phyloP scores from a whole-genome alignment of 2,797 vertebrate species.

The Crax fasciolata region DNA sequence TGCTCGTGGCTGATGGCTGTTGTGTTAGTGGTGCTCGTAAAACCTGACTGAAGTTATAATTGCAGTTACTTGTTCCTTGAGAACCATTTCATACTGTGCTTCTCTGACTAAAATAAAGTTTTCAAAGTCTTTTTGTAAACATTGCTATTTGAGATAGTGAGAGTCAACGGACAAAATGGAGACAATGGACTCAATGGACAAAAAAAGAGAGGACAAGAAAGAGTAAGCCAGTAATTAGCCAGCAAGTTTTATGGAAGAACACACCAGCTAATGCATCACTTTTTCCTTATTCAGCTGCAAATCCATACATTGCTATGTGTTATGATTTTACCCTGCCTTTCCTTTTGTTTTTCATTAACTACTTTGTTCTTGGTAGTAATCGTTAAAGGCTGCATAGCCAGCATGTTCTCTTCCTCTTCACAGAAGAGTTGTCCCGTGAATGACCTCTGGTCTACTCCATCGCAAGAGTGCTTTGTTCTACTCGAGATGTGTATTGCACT shows the following conservation, averaged over 20 bases:
- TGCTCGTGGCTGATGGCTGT: not conserved
- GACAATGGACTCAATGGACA: not conserved
- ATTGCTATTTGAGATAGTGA: not conserved
- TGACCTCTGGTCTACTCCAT: not conserved
- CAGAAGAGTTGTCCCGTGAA: not conserved
- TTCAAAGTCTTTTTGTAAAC: not conserved
- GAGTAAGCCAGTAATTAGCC: not conserved
- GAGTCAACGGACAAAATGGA: not conserved
- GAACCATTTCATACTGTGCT: not conserved
- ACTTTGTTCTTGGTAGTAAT: not conserved
- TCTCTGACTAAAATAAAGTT: not conserved
- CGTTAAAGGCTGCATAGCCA: not conserved
- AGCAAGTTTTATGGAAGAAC: not conserved
- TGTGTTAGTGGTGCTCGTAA: not conserved
- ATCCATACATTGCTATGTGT: not conserved
- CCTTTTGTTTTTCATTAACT: not conserved
- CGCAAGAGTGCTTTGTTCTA: not conserved
- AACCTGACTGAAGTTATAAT: not conserved
- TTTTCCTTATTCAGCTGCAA: not conserved
- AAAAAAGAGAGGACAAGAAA: not conserved
- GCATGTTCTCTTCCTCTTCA: not conserved
- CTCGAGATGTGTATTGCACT: not conserved
- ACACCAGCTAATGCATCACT: not conserved
- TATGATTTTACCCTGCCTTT: not conserved
- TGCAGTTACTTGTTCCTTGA: not conserved